Conservation (phyloP, 1,140 invertebrate genomes). For the Caenorhabditis remanei region DNA sequence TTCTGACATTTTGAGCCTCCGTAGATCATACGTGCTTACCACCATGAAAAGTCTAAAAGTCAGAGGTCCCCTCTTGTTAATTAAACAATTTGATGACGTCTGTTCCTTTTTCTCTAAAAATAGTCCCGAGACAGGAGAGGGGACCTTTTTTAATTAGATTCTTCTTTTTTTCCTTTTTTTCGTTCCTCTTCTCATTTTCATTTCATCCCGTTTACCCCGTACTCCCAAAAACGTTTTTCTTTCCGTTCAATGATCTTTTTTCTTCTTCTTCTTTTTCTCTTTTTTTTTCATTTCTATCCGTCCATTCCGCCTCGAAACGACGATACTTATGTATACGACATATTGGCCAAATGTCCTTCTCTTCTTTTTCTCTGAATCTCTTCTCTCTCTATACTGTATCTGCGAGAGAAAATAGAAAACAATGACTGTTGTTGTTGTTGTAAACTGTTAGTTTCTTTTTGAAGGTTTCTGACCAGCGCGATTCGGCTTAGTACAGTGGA, state of each 20-base stretch:
- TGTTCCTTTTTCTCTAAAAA: slow-evolving; percentile 6
- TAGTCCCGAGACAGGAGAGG: neutral
- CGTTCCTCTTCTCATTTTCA: neutral
- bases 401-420: too few relatives aligned
- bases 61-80: too few relatives aligned
- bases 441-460: too few relatives aligned
- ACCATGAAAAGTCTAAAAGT: too few relatives aligned
- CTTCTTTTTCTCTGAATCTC: neutral
- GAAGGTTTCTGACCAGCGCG: too few relatives aligned
- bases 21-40: too few relatives aligned
- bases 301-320: neutral
- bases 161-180: neutral
- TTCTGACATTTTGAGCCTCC: too few relatives aligned
- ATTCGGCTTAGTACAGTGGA: too few relatives aligned
- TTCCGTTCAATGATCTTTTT: neutral
- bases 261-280: neutral
- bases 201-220: too few relatives aligned
- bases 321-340: neutral
- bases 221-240: neutral
- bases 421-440: too few relatives aligned
- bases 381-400: too few relatives aligned
- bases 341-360: neutral
- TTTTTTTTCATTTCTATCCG: neutral
- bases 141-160: slow-evolving; percentile 3
- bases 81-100: neutral